A percentile compares a stretch with the other conserved stretches of the same genome.
These are phyloP conservation scores for Bombus soroeensis DNA, from an alignment of 1,140 invertebrate species.

Conservation along the genomic window DNA sequence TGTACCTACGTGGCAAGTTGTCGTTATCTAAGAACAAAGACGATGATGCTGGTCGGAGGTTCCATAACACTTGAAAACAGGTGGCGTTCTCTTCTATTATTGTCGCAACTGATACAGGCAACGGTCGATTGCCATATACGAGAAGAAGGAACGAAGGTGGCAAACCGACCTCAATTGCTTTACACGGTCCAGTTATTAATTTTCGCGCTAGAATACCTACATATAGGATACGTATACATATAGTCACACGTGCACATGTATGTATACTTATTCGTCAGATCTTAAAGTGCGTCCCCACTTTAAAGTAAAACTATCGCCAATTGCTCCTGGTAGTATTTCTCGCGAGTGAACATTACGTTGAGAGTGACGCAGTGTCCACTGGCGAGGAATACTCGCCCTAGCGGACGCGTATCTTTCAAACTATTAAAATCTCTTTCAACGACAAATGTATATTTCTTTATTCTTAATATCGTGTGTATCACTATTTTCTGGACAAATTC, in stretches of 20 bases:
- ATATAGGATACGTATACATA: neutral
- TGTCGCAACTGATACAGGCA: constrained; percentile 62
- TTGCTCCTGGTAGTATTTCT: no score
- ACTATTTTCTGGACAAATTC: no score
- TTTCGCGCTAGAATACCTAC: neutral
- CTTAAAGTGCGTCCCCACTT: no score
- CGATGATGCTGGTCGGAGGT: constrained; percentile 71
- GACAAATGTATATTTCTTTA: no score
- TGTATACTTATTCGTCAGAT: no score
- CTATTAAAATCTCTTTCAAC: no score
- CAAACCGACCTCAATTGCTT: neutral
- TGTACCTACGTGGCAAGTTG: constrained; percentile 54
- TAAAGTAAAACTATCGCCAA: no score
- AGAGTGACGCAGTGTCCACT: no score
- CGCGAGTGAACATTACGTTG: no score
- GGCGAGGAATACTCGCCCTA: no score
- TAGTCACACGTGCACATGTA: neutral
- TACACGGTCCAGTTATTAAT: neutral
- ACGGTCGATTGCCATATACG: constrained; percentile 36
- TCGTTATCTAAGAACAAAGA: constrained; percentile 63
- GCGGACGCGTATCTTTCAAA: no score
- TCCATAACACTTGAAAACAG: constrained; percentile 81
- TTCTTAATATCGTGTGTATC: no score
- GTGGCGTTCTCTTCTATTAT: constrained; percentile 76
- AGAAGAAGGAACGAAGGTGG: neutral